These are phyloP conservation scores for Lanius ludovicianus DNA, from an alignment of 2,113 vertebrate genomes.

Conservation along the genomic window DNA sequence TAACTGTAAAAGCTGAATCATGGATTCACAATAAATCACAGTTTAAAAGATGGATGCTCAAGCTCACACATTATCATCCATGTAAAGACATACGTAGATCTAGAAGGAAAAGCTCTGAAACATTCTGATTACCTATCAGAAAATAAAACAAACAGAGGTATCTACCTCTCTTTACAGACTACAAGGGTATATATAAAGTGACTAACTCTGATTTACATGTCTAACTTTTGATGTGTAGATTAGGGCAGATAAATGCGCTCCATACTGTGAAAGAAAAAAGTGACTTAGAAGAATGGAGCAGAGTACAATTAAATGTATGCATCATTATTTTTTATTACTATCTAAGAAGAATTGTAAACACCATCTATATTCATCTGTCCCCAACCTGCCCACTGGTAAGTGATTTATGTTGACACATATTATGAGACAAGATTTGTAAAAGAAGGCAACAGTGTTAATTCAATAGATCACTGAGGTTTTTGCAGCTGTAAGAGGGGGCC, in stretches of 20 bases:
- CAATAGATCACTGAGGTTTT: background rate
- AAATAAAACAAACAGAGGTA: background rate
- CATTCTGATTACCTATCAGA: background rate
- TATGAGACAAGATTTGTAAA: slow-evolving; percentile 21
- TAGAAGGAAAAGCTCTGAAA: background rate
- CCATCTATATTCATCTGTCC: slow-evolving; percentile 44
- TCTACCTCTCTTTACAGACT: background rate
- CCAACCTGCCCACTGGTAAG: background rate
- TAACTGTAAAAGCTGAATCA: background rate
- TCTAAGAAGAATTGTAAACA: slow-evolving; percentile 43
- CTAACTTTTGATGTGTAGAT: slow-evolving; percentile 18
- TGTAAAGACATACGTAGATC: background rate
- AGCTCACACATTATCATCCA: background rate
- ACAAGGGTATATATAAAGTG: background rate
- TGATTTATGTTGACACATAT: slow-evolving; percentile 36
- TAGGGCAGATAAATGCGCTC: background rate
- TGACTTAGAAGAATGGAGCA: slow-evolving; percentile 40
- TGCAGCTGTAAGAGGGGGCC: background rate
- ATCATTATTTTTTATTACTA: slow-evolving; percentile 57
- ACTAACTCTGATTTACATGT: background rate
- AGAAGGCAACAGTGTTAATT: background rate
- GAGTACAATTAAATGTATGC: slow-evolving; percentile 14
- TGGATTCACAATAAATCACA: background rate
- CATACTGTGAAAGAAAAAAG: slow-evolving; percentile 12
- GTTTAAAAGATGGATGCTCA: background rate